Percentiles rank a stretch among this genome's conserved stretches.
These are phyloP conservation scores for Nannobrachium achirus DNA, from an alignment of 2,113 vertebrate genomes.

Conservation along the genomic window DNA sequence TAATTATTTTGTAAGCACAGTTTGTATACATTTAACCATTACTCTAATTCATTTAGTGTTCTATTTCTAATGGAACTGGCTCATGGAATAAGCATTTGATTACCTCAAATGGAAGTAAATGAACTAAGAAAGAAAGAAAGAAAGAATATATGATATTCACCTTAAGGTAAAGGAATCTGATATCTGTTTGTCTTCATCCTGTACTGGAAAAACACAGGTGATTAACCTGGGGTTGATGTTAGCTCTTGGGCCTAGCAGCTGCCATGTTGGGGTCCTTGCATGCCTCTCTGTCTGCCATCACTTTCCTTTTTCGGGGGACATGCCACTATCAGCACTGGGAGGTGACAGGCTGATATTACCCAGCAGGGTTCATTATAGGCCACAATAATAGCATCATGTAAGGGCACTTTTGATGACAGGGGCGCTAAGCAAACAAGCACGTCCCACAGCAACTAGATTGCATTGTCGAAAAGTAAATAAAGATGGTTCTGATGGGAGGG, in stretches of 20 bases:
- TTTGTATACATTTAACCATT: too few relatives aligned
- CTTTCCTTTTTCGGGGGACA: conserved; percentile 37
- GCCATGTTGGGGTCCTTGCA: conserved; percentile 36
- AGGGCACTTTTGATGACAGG: conserved; percentile 1
- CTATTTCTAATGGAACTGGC: conserved; percentile 1
- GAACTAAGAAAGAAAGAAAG: background rate
- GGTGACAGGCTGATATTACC: conserved; percentile 36
- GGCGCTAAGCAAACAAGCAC: background rate
- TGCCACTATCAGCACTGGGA: conserved; percentile 36
- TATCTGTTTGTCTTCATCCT: conserved; percentile 55
- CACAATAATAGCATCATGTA: background rate
- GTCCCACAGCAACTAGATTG: background rate
- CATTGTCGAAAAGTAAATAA: too few relatives aligned
- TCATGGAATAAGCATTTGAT: background rate
- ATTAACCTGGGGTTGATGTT: conserved; percentile 46
- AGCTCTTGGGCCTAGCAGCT: conserved; percentile 44
- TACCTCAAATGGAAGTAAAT: background rate
- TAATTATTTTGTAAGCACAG: too few relatives aligned
- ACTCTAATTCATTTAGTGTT: too few relatives aligned
- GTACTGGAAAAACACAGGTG: conserved; percentile 39
- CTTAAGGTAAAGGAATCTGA: conserved; percentile 2
- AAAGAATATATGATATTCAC: background rate
- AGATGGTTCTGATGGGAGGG: too few relatives aligned
- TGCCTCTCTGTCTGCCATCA: conserved; percentile 61
- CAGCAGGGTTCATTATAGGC: conserved; percentile 3